These are phyloP conservation scores for Chelonoidis abingdonii DNA, from an alignment of 2,113 vertebrate species.

Conservation along the genomic window DNA sequence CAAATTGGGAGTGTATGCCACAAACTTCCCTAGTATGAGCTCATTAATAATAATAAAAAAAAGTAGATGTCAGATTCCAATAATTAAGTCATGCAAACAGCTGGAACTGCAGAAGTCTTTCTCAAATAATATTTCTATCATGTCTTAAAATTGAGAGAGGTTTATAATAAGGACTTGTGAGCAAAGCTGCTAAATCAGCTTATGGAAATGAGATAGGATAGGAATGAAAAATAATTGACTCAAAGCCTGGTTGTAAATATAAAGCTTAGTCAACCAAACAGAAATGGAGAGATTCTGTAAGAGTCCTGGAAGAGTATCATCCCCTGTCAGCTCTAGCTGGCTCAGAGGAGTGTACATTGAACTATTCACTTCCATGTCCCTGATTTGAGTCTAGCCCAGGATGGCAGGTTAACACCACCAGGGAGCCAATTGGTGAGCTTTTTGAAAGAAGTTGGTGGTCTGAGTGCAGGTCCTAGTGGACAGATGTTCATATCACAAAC, in stretches of 20 bases:
- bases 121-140: background rate
- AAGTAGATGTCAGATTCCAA: background rate
- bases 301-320: background rate
- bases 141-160: background rate
- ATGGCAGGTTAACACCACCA: background rate
- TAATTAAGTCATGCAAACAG: slow-evolving; percentile 13
- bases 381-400: background rate
- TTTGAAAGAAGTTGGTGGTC: background rate
- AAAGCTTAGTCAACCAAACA: background rate
- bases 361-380: background rate
- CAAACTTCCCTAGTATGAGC: background rate
- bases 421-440: background rate
- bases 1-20: background rate
- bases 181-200: slow-evolving; percentile 12
- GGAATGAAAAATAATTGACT: background rate
- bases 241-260: background rate
- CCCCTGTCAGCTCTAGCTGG: background rate
- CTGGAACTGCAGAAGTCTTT: background rate
- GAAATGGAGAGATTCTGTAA: background rate
- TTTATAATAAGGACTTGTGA: background rate
- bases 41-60: slow-evolving; percentile 8
- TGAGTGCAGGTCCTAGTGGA: background rate
- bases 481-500: background rate
- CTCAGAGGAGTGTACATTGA: background rate
- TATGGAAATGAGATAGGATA: background rate